A percentile compares a stretch with the other conserved stretches of the same genome.
phyloP scores from a whole-genome alignment of 2,797 vertebrate genomes.

The Poeciliopsis paucimaculata region DNA sequence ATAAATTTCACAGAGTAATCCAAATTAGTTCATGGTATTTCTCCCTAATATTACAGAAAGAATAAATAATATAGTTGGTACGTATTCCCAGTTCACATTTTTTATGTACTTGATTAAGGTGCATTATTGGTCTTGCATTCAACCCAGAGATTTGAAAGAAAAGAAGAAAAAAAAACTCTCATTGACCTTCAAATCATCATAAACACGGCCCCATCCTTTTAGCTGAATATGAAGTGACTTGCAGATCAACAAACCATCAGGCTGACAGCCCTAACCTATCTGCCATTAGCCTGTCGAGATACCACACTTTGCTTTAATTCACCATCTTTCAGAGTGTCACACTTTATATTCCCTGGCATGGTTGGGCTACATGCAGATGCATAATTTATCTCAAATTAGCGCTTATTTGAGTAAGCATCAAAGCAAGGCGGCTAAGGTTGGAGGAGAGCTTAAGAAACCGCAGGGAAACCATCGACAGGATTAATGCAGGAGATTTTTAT shows the following conservation, averaged over 20 bases:
- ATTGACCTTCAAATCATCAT: constrained; percentile 61
- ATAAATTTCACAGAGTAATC: neutral
- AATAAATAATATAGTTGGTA: neutral
- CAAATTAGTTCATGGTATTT: neutral
- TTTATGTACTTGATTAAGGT: constrained; percentile 15
- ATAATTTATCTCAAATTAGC: constrained; percentile 81
- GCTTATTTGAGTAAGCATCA: constrained; percentile 86
- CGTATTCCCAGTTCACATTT: neutral
- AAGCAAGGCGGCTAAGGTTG: constrained; percentile 79
- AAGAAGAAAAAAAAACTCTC: neutral
- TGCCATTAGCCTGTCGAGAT: constrained; percentile 69
- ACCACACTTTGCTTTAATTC: constrained; percentile 80
- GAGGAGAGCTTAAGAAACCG: constrained; percentile 80
- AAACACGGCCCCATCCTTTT: constrained; percentile 46
- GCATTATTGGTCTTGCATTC: neutral
- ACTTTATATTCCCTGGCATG: constrained; percentile 77
- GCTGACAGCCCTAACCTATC: constrained; percentile 71
- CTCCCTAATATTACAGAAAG: constrained; percentile 1
- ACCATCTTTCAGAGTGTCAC: constrained; percentile 76
- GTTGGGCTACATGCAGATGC: constrained; percentile 75
- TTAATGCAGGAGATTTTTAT: constrained; percentile 91
- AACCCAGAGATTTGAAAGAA: neutral
- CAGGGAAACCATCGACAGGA: constrained; percentile 87
- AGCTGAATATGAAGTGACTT: constrained; percentile 59
- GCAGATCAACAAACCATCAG: constrained; percentile 64